A percentile compares a stretch with the other conserved stretches of the same genome.
Evolutionary conservation across 2,888 invertebrate genomes (phyloP).

Genomic region (Aporophyla lueneburgensis): DNA sequence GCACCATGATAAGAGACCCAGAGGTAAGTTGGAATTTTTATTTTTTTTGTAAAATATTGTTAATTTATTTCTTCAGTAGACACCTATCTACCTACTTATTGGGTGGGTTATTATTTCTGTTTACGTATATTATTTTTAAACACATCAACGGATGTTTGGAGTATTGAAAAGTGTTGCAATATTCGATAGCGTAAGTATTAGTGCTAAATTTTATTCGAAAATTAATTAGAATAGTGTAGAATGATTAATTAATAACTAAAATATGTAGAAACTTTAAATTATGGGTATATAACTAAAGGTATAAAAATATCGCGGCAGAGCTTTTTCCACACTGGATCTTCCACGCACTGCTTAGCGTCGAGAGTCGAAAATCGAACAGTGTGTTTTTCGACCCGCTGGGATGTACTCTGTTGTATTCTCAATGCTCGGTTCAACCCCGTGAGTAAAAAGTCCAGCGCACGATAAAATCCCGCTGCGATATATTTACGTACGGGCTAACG

Average conservation of each 20-base stretch:
- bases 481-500: too few relatives aligned
- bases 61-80: neutral
- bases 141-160: neutral
- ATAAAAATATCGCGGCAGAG: too few relatives aligned
- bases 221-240: neutral
- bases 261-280: neutral
- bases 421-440: too few relatives aligned
- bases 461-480: neutral
- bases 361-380: too few relatives aligned
- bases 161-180: neutral
- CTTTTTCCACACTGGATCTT: too few relatives aligned
- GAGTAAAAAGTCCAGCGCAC: too few relatives aligned
- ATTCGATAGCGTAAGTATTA: too few relatives aligned
- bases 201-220: neutral
- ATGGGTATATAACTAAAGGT: too few relatives aligned
- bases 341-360: too few relatives aligned
- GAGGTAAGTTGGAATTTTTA: slow-evolving; percentile 38
- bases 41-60: neutral
- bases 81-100: neutral
- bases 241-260: too few relatives aligned
- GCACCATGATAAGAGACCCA: slow-evolving; percentile 49
- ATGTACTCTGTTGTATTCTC: too few relatives aligned
- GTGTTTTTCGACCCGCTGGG: too few relatives aligned
- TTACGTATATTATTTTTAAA: neutral
- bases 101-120: neutral